Conservation (phyloP, 2,797 vertebrate species). For the Takifugu ocellatus region DNA sequence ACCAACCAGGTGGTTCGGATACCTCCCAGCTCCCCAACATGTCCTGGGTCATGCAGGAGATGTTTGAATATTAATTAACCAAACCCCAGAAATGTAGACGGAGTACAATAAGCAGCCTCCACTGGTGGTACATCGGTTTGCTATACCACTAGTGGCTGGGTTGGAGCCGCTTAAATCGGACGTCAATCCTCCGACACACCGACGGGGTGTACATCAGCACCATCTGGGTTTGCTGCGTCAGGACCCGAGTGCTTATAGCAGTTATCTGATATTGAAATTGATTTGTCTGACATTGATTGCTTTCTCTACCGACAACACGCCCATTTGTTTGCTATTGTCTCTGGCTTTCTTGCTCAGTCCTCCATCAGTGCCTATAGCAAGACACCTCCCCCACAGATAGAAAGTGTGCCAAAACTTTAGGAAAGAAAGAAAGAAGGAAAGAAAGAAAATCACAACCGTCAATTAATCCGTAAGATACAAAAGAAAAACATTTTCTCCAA, state of each 20-base stretch:
- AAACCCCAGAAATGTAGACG: too few relatives aligned
- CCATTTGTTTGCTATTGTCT: conserved; percentile 42
- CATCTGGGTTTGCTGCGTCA: conserved; percentile 15
- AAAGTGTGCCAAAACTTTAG: conserved; percentile 26
- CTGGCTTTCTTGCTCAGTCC: conserved; percentile 10
- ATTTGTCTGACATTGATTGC: conserved; percentile 57
- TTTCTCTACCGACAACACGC: conserved; percentile 32
- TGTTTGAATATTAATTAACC: too few relatives aligned
- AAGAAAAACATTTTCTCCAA: conserved; percentile 49
- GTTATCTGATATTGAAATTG: conserved; percentile 60
- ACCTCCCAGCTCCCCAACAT: too few relatives aligned
- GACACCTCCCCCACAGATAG: conserved; percentile 16
- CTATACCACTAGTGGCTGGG: too few relatives aligned
- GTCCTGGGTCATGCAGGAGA: too few relatives aligned
- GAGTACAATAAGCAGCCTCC: too few relatives aligned
- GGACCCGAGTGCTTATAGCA: conserved; percentile 26
- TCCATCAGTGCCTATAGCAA: conserved; percentile 1
- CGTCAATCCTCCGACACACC: neutral
- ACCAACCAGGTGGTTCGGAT: too few relatives aligned
- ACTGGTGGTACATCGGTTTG: too few relatives aligned
- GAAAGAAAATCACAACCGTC: conserved; percentile 41
- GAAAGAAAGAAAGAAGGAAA: conserved; percentile 3
- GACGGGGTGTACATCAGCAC: conserved; percentile 19
- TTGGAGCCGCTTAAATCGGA: too few relatives aligned
- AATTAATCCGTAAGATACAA: conserved; percentile 48